phyloP scores from a whole-genome alignment of 2,888 invertebrate genomes.

The Cosmia trapezina region DNA sequence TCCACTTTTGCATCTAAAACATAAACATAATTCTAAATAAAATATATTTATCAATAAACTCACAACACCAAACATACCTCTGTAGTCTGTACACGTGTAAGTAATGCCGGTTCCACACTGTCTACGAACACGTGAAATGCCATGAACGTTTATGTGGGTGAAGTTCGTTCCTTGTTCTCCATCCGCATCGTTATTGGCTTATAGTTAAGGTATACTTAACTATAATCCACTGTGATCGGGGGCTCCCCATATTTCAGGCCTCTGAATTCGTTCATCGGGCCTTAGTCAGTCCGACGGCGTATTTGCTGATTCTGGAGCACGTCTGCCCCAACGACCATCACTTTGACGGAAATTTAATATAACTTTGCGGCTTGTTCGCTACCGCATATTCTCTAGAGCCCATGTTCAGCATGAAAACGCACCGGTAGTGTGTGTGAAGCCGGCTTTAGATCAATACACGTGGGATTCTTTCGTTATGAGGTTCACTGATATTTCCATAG shows the following conservation, averaged over 20 bases:
- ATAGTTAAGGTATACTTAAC: too few species aligned
- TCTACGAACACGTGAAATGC: background rate
- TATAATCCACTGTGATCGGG: background rate
- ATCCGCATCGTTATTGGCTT: background rate
- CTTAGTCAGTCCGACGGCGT: background rate
- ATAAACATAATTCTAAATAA: conserved; percentile 19
- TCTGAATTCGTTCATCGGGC: background rate
- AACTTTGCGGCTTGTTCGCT: background rate
- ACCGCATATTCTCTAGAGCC: background rate
- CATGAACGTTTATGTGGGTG: background rate
- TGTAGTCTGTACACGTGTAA: background rate
- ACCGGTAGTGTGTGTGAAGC: background rate
- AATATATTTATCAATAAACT: conserved; percentile 38
- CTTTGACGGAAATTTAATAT: background rate
- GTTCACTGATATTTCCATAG: conserved; percentile 15
- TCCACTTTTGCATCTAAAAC: conserved; percentile 7
- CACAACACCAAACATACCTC: conserved; percentile 1
- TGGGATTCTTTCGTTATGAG: conserved; percentile 6
- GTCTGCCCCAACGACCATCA: background rate
- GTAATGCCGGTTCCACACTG: conserved; percentile 18
- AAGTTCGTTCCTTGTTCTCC: background rate
- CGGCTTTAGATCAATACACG: conserved; percentile 16
- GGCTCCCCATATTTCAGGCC: background rate
- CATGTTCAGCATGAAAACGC: background rate
- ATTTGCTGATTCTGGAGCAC: background rate